Percentiles rank a stretch among this genome's conserved stretches.
phyloP scores from a whole-genome alignment of 92 coral and sea anemone species.

The Palythoa grandis region DNA sequence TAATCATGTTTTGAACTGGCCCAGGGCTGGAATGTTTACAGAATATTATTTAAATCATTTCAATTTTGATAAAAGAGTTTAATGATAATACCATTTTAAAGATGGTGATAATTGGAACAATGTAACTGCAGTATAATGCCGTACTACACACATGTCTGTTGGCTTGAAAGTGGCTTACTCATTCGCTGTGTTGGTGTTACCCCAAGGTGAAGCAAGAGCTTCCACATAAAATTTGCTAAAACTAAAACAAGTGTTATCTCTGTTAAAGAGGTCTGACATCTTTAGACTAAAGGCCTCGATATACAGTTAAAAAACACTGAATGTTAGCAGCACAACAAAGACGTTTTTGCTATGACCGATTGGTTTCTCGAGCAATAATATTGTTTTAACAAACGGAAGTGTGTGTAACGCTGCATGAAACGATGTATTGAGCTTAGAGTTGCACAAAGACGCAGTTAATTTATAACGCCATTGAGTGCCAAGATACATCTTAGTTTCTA shows the following conservation, averaged over 20 bases:
- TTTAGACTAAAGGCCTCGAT: background rate
- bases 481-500: background rate
- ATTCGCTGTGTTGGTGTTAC: too few species aligned
- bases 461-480: background rate
- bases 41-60: too few species aligned
- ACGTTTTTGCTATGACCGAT: background rate
- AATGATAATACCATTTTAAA: too few species aligned
- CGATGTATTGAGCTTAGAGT: background rate
- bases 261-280: background rate
- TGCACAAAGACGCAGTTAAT: background rate
- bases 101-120: too few species aligned
- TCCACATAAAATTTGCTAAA: too few species aligned
- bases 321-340: background rate
- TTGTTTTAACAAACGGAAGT: background rate
- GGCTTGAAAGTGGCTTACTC: too few species aligned
- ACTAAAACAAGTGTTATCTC: background rate
- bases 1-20: too few species aligned
- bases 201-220: too few species aligned
- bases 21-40: too few species aligned
- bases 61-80: too few species aligned
- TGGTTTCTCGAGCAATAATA: background rate
- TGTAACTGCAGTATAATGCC: too few species aligned
- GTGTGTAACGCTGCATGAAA: background rate
- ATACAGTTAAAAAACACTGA: background rate
- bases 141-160: too few species aligned